These are phyloP conservation scores for Timandra comae DNA, from an alignment of 2,888 invertebrate species.

Conservation along the genomic window DNA sequence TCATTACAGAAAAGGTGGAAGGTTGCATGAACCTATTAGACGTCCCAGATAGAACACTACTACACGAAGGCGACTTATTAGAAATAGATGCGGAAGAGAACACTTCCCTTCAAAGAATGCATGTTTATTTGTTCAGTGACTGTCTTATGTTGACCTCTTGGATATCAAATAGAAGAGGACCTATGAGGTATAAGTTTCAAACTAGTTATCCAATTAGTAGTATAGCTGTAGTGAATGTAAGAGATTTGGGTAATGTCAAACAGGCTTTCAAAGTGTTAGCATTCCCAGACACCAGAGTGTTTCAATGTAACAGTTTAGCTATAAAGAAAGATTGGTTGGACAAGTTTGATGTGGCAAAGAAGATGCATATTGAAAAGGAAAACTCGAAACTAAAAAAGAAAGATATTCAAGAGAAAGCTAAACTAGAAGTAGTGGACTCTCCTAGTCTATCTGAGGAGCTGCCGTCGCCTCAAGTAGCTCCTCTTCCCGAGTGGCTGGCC, in stretches of 20 bases:
- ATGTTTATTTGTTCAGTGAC: constrained; percentile 95
- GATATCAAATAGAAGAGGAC: constrained; percentile 84
- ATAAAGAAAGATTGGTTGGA: constrained; percentile 95
- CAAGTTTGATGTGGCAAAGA: constrained; percentile 93
- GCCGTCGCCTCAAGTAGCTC: constrained; percentile 54
- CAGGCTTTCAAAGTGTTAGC: constrained; percentile 96
- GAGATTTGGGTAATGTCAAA: constrained; percentile 92
- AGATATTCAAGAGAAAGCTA: constrained; percentile 56
- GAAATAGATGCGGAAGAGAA: constrained; percentile 94
- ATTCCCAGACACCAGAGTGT: constrained; percentile 94
- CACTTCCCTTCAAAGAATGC: constrained; percentile 89
- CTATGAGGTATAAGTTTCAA: constrained; percentile 90
- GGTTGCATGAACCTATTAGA: constrained; percentile 89
- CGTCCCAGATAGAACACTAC: constrained; percentile 82
- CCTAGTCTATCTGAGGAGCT: constrained; percentile 68
- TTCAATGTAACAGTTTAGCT: constrained; percentile 89
- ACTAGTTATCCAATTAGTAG: constrained; percentile 90
- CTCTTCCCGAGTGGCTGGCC: constrained; percentile 89
- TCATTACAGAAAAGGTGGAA: constrained; percentile 90
- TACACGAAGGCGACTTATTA: constrained; percentile 94
- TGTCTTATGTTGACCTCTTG: constrained; percentile 92
- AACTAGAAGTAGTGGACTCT: constrained; percentile 57
- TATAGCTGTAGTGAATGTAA: constrained; percentile 94
- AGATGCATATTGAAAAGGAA: constrained; percentile 81
- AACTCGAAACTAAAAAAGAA: constrained; percentile 77